phyloP scores from a whole-genome alignment of 2,888 invertebrate genomes.

The Heliconius ismenius region DNA sequence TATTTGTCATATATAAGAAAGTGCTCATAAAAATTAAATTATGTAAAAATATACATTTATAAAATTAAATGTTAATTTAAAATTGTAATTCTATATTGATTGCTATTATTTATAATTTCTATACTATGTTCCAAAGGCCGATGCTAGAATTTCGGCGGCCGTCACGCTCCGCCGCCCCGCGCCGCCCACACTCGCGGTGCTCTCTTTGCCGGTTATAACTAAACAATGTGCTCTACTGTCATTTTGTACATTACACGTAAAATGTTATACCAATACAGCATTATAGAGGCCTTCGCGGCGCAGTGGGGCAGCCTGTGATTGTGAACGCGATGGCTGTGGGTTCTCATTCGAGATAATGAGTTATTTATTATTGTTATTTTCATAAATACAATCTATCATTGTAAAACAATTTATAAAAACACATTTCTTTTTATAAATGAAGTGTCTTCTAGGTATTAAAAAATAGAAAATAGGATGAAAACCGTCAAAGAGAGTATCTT shows the following conservation, averaged over 20 bases:
- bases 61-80: too few relatives aligned
- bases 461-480: too few relatives aligned
- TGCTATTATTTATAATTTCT: background rate
- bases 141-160: constrained; percentile 44
- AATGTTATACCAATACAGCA: background rate
- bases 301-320: background rate
- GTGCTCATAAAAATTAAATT: background rate
- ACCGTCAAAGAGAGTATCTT: too few relatives aligned
- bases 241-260: constrained; percentile 6
- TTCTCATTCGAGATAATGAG: background rate
- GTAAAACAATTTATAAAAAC: too few relatives aligned
- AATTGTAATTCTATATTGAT: background rate
- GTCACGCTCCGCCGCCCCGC: constrained; percentile 41
- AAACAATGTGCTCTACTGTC: constrained; percentile 25
- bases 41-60: background rate
- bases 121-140: background rate
- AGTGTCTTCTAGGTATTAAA: too few relatives aligned
- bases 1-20: too few relatives aligned
- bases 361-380: background rate
- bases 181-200: constrained; percentile 28
- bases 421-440: too few relatives aligned
- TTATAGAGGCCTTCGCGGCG: background rate
- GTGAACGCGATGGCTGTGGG: background rate
- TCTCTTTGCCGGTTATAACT: constrained; percentile 25
- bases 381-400: too few relatives aligned